Evolutionary conservation across 2,888 invertebrate species (phyloP).

Genomic region (Patella ulyssiponensis): DNA sequence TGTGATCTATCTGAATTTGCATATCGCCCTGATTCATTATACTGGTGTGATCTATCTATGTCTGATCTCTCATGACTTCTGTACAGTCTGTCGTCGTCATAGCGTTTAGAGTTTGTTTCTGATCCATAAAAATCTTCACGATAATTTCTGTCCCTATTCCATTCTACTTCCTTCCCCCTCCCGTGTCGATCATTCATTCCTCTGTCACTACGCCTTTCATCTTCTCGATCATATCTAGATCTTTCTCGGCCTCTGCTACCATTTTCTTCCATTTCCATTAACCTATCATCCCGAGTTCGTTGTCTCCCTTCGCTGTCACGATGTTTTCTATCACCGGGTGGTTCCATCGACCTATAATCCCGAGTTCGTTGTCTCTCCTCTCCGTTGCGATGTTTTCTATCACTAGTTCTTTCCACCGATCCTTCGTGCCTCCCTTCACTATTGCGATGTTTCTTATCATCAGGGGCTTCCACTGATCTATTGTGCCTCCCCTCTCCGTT

Average conservation of each 20-base stretch:
- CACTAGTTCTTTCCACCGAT: neutral
- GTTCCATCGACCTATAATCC: conserved; percentile 6
- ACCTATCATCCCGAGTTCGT: too few relatives aligned
- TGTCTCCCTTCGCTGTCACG: too few relatives aligned
- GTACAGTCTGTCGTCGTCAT: too few relatives aligned
- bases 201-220: neutral
- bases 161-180: neutral
- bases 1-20: too few relatives aligned
- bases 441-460: conserved; percentile 8
- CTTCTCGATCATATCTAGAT: neutral
- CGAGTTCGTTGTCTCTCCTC: neutral
- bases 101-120: too few relatives aligned
- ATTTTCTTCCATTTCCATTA: neutral
- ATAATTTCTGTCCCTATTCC: too few relatives aligned
- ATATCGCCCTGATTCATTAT: too few relatives aligned
- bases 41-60: too few relatives aligned
- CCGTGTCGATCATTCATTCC: neutral
- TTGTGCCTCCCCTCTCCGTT: neutral
- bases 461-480: neutral
- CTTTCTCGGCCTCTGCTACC: neutral
- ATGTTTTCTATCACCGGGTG: neutral
- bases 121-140: too few relatives aligned
- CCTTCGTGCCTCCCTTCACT: neutral
- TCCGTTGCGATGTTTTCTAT: neutral
- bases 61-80: too few relatives aligned